These are phyloP conservation scores for Galerucella pusilla DNA, from an alignment of 2,888 invertebrate species.

Conservation along the genomic window DNA sequence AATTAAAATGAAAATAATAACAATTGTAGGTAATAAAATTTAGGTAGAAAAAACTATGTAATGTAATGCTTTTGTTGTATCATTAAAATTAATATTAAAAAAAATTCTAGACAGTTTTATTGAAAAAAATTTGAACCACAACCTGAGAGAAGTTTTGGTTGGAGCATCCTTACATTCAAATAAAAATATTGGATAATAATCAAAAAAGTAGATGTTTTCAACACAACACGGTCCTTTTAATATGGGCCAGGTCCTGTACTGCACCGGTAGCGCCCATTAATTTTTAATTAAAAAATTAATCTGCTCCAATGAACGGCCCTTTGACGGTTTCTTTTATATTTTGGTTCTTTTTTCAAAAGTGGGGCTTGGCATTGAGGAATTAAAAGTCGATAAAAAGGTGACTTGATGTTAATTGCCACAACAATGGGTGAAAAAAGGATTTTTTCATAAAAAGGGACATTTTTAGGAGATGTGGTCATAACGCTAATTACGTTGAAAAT, in stretches of 20 bases:
- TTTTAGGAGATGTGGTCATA: background rate
- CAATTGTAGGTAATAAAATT: no score
- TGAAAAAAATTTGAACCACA: no score
- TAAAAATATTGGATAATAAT: no score
- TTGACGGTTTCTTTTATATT: conserved; percentile 38
- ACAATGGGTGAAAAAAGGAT: conserved; percentile 8
- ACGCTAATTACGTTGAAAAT: background rate
- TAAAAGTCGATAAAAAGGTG: conserved; percentile 25
- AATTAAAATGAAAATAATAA: no score
- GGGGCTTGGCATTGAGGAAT: conserved; percentile 21
- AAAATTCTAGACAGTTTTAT: no score
- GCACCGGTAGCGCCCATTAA: conserved; percentile 50
- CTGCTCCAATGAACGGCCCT: conserved; percentile 41
- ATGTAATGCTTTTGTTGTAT: no score
- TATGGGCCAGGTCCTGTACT: conserved; percentile 29
- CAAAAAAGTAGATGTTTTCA: no score
- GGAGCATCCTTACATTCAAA: no score
- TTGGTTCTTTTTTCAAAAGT: conserved; percentile 30
- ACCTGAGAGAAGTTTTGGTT: no score
- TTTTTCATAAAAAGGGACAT: background rate
- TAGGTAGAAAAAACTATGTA: no score
- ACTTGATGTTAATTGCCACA: conserved; percentile 14
- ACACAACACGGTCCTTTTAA: background rate
- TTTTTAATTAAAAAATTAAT: conserved; percentile 52
- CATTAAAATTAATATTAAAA: no score